These are phyloP conservation scores for Oreotrochilus melanogaster DNA, from an alignment of 2,113 vertebrate species.

Conservation along the genomic window DNA sequence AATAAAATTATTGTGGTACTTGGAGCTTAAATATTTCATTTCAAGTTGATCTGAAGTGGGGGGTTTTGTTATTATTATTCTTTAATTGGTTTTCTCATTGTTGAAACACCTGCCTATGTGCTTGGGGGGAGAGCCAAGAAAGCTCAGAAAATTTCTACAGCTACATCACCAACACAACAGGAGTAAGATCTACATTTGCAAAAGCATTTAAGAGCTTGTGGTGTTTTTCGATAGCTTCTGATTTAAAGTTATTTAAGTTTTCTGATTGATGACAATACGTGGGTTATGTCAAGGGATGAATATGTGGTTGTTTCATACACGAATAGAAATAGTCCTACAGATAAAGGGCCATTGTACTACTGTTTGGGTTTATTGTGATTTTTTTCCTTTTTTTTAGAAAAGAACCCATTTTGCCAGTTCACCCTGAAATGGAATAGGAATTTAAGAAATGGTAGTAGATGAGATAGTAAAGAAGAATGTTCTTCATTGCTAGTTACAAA, in stretches of 20 bases:
- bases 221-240: neutral
- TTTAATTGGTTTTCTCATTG: neutral
- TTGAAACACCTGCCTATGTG: neutral
- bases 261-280: neutral
- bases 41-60: neutral
- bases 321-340: neutral
- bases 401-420: neutral
- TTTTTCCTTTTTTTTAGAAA: neutral
- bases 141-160: neutral
- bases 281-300: neutral
- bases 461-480: neutral
- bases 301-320: neutral
- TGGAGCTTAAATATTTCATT: neutral
- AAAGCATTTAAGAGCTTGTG: neutral
- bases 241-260: neutral
- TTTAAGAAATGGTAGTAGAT: neutral
- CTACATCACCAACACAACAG: neutral
- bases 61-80: neutral
- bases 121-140: neutral
- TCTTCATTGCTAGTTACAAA: neutral
- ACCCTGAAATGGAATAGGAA: neutral
- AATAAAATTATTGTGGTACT: neutral
- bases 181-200: neutral
- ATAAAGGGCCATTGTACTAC: neutral
- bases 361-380: neutral